These are phyloP conservation scores for Urocitellus parryii DNA, from an alignment of 2,113 vertebrate genomes.

Conservation along the genomic window DNA sequence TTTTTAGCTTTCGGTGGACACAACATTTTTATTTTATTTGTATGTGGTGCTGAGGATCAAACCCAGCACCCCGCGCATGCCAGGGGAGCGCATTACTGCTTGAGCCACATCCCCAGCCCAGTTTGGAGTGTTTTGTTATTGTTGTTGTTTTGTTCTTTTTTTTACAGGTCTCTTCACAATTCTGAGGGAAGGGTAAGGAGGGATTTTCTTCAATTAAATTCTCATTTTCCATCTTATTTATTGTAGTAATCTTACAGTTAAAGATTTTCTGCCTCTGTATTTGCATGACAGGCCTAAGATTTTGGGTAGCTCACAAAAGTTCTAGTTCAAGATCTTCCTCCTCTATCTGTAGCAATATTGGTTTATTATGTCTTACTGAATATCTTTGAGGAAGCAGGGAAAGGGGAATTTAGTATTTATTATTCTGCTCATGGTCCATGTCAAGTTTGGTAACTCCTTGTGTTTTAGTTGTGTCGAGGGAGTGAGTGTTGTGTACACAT, in stretches of 20 bases:
- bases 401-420: neutral
- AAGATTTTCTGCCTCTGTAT: neutral
- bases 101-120: neutral
- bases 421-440: neutral
- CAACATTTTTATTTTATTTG: too few relatives aligned
- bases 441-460: neutral
- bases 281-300: neutral
- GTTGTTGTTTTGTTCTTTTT: too few relatives aligned
- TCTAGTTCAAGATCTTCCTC: neutral
- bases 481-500: neutral
- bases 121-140: neutral
- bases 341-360: neutral
- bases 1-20: too few relatives aligned
- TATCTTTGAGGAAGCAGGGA: neutral
- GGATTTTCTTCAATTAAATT: neutral
- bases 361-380: neutral
- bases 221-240: neutral
- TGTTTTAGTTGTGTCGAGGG: neutral
- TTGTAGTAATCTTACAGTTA: neutral
- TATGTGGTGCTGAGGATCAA: too few relatives aligned
- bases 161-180: neutral
- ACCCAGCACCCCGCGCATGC: too few relatives aligned
- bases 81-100: accelerated
- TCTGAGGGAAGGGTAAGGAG: neutral
- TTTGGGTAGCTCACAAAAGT: neutral